Base-by-base conservation (phyloP, 1,140 invertebrate species). In the Monomorium pharaonis region DNA sequence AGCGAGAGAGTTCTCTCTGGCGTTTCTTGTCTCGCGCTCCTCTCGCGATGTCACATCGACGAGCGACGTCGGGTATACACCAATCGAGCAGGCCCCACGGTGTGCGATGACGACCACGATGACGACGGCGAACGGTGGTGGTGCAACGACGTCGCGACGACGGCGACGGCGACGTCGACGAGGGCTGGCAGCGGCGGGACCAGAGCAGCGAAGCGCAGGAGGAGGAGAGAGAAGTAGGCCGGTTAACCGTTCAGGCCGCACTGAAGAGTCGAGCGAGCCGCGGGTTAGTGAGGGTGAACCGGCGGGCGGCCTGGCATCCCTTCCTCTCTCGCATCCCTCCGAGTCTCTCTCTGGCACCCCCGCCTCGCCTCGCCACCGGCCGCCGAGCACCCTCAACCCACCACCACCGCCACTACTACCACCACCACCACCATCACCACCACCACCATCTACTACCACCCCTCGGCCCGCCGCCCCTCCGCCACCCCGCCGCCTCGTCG, bases 181-280 rank as follows among this genome's bases (percentile, higher is more conserved):
- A 60, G n/a, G 69, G 84, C 27, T 60, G 33, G 72, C 87, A 60
- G 33, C 60, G 56, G 56, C 78, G 37, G 37, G 63, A 78, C 49
- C 72, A 78, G 49, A 80, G 69, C 67, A 51, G 51, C 78, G 51
- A 30, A 72, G 65, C 24, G 37, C 78, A 72, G 37, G 12, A 44
- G 51, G 84, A 77, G n/a, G 84, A 77, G 86, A 84, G 85, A 87
- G 91, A 93, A 92, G 90, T 94, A 94, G 94, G 94, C 94, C 94
- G 94, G 93, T 92, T 92, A 93, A 94, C 90, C 94, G 93, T 94
- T 94, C 92, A 93, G 94, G 94, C 93, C 93, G 94, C 93, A 94
- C 93, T 94, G 93, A 93, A 90, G 86, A 91, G 77, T 74, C 88
- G 89, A 86, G 87, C 88, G 89, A 86, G 87, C 78, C 86, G 86